Evolutionary conservation across 2,797 vertebrate genomes (phyloP).

Genomic region (Micropoecilia bifurca): DNA sequence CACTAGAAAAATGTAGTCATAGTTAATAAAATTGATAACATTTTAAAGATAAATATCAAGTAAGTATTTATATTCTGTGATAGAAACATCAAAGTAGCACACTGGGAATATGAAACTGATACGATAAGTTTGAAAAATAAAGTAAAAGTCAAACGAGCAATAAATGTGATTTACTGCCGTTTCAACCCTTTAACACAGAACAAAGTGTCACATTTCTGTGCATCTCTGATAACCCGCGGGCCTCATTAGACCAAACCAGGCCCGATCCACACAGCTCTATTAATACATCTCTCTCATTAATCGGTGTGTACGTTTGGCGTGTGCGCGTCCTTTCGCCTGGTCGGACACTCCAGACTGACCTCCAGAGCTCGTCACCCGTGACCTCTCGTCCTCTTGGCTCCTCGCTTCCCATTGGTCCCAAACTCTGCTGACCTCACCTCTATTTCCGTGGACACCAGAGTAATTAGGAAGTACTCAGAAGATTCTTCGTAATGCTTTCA

Average conservation of each 20-base stretch:
- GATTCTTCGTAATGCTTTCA: slow-evolving; percentile 11
- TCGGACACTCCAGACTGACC: slow-evolving; percentile 44
- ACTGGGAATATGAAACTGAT: not conserved
- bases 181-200: slow-evolving; percentile 29
- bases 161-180: not conserved
- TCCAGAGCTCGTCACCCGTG: slow-evolving; percentile 43
- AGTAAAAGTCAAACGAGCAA: slow-evolving; percentile 1
- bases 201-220: slow-evolving; percentile 52
- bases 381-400: slow-evolving; percentile 56
- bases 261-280: slow-evolving; percentile 57
- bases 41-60: not conserved
- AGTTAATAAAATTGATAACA: not conserved
- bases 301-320: slow-evolving; percentile 30
- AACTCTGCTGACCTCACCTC: slow-evolving; percentile 65
- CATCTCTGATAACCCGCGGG: slow-evolving; percentile 72
- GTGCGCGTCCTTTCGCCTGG: slow-evolving; percentile 24
- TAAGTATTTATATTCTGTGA: not conserved
- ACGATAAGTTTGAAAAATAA: not conserved
- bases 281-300: slow-evolving; percentile 57
- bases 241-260: slow-evolving; percentile 66
- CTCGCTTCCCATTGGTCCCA: slow-evolving; percentile 39
- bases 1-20: not conserved
- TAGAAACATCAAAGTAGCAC: not conserved
- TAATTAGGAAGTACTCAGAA: slow-evolving; percentile 32
- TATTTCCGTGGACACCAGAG: slow-evolving; percentile 62